These are phyloP conservation scores for Suillia variegata DNA, from an alignment of 2,888 invertebrate genomes.

Conservation along the genomic window DNA sequence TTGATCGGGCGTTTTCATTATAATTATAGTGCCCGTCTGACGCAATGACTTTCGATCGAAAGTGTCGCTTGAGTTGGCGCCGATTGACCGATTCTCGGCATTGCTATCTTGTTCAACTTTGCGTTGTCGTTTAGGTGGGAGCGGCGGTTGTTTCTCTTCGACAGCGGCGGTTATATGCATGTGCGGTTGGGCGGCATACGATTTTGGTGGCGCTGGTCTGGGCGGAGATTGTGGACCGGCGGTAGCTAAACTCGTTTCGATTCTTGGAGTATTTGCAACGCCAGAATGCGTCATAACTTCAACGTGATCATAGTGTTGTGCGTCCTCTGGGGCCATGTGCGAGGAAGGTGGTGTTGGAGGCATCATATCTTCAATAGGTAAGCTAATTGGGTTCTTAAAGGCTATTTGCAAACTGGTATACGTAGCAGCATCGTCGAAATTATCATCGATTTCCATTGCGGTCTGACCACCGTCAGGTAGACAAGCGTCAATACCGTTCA, in stretches of 20 bases:
- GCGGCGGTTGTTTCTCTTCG: conserved; percentile 73
- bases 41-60: conserved; percentile 34
- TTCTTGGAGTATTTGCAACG: conserved; percentile 57
- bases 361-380: conserved; percentile 68
- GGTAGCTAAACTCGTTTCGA: conserved; percentile 33
- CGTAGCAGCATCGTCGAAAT: conserved; percentile 78
- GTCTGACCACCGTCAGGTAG: conserved; percentile 28
- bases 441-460: conserved; percentile 65
- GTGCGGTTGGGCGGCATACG: conserved; percentile 41
- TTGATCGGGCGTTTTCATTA: conserved; percentile 57
- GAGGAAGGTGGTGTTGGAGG: conserved; percentile 58
- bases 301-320: conserved; percentile 60
- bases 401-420: conserved; percentile 85
- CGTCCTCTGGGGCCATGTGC: conserved; percentile 57
- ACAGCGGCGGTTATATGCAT: conserved; percentile 57
- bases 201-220: conserved; percentile 15
- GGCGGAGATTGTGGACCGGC: conserved; percentile 33
- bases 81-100: conserved; percentile 53
- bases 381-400: conserved; percentile 80
- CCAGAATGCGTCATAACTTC: conserved; percentile 57
- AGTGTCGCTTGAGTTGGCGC: conserved; percentile 34
- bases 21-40: conserved; percentile 53
- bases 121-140: conserved; percentile 80
- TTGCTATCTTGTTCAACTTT: conserved; percentile 62
- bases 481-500: conserved; percentile 45